Conservation (phyloP, 2,797 vertebrate species). For the Enteromius unitaeniatus region DNA sequence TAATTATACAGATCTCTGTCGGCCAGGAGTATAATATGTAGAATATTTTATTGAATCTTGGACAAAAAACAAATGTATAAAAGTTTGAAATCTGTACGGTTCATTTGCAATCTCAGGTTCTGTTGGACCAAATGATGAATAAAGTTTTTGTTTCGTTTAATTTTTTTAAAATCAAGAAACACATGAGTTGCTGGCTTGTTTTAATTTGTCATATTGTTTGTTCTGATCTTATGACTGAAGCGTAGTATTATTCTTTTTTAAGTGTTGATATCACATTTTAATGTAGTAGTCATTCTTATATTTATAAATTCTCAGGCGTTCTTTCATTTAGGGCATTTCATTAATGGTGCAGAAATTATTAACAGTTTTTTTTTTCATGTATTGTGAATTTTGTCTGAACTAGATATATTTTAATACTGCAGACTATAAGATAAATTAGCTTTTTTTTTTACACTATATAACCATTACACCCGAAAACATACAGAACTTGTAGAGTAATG, state of each 20-base stretch:
- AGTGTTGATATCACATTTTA: not conserved
- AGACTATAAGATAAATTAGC: not conserved
- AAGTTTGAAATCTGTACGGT: conserved; percentile 84
- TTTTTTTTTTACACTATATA: not conserved
- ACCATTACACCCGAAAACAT: not conserved
- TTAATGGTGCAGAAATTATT: no score
- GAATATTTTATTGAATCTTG: conserved; percentile 91
- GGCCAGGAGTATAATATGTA: conserved; percentile 86
- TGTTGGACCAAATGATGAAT: conserved; percentile 99
- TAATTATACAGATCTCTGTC: conserved; percentile 74
- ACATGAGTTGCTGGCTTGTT: not conserved
- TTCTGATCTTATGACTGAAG: not conserved
- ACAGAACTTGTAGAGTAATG: not conserved
- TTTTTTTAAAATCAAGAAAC: conserved; percentile 76
- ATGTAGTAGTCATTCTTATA: not conserved
- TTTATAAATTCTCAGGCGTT: not conserved
- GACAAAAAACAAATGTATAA: conserved; percentile 67
- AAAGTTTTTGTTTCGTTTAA: conserved; percentile 75
- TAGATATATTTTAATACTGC: not conserved
- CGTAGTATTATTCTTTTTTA: not conserved
- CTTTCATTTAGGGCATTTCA: not conserved
- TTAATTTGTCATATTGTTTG: not conserved
- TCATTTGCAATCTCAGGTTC: conserved; percentile 98
- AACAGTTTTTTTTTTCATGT: not conserved
- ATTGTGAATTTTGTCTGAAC: not conserved